Base-by-base conservation (phyloP, 2,888 invertebrate species). In the Acrobasis consociella region DNA sequence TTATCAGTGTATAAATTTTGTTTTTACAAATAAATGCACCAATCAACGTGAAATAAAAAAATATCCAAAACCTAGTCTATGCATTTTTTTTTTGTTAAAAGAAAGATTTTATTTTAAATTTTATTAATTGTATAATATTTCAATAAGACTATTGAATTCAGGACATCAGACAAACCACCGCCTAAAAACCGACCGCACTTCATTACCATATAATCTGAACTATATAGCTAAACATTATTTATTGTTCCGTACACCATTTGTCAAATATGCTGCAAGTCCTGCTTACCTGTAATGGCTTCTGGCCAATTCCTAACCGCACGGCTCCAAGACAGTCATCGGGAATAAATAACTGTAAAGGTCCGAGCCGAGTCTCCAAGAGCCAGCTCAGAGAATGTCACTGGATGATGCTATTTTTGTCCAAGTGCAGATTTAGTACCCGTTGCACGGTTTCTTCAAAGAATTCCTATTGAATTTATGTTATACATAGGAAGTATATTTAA, bases 401-500 rank as follows among this genome's bases (percentile, higher is more conserved):
- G 84, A 86, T 85, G 83, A 84, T 77, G 80, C 85, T 90, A 89
- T 90, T 91, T 91, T 80, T 70, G 78, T 76, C 71, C 69, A 5
- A 42, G 42, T 51, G 66, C 76, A 86, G 82, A 83, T 84, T 91
- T 86, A 83, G 84, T 86, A 91, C 78, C 85, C 91, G 75, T 76
- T 73, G 80, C 91, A 91, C 90, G 91, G 88, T 79, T 76, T 78
- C 79, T 91, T 88, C 89, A 88, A 86, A 89, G 91, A 91, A 91
- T 88, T 89, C 80, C 77, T 83, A 81, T 82, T 84, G 82, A 89
- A 89, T 87, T 86, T 88, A 88, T 89, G 85, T 86, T 86, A 83
- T 89, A 91, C 91, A 89, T 91, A 91, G 90, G 91, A 91, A 91
- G 90, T 89, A 86, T 86, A 92, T 91, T 91, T 82, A 90, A 91